Percentiles rank a stretch among this genome's conserved stretches.
Conservation (phyloP, 2,797 vertebrate species). For the Trachurus trachurus region DNA sequence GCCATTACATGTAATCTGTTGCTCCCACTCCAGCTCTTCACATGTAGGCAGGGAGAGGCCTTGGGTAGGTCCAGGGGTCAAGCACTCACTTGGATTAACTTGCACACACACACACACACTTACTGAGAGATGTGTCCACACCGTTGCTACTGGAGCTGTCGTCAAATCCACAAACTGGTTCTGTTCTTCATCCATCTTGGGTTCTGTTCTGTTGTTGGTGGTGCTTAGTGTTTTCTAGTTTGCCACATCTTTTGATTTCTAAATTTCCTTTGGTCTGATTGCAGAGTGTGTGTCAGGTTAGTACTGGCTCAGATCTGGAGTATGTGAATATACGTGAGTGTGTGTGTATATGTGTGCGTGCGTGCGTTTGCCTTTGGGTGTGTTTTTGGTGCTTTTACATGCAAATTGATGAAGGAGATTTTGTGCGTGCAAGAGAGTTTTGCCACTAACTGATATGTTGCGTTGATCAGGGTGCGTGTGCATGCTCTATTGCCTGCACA, state of each 20-base stretch:
- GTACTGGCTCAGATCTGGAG: constrained; percentile 34
- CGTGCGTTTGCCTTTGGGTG: neutral
- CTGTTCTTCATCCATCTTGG: constrained; percentile 62
- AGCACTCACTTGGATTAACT: constrained; percentile 29
- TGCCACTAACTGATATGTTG: constrained; percentile 58
- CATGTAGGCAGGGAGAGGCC: constrained; percentile 18
- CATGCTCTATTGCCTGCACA: constrained; percentile 54
- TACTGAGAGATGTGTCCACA: constrained; percentile 27
- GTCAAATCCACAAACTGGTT: constrained; percentile 43
- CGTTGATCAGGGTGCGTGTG: constrained; percentile 49
- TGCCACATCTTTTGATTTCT: constrained; percentile 29
- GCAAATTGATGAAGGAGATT: constrained; percentile 14
- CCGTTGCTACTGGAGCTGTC: constrained; percentile 18
- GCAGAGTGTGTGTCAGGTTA: constrained; percentile 52
- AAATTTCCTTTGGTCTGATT: constrained; percentile 46
- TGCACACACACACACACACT: constrained; percentile 1
- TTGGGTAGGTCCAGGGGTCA: constrained; percentile 22
- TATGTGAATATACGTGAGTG: constrained; percentile 33
- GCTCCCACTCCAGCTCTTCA: neutral
- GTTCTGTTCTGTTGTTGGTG: constrained; percentile 45
- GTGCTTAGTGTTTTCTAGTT: constrained; percentile 47
- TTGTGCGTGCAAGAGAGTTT: constrained; percentile 30
- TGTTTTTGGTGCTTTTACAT: constrained; percentile 8
- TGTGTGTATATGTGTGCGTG: neutral
- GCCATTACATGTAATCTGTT: neutral